A percentile compares a stretch with the other conserved stretches of the same genome.
Conservation (phyloP, 2,113 vertebrate species). For the Brachypteracias leptosomus region DNA sequence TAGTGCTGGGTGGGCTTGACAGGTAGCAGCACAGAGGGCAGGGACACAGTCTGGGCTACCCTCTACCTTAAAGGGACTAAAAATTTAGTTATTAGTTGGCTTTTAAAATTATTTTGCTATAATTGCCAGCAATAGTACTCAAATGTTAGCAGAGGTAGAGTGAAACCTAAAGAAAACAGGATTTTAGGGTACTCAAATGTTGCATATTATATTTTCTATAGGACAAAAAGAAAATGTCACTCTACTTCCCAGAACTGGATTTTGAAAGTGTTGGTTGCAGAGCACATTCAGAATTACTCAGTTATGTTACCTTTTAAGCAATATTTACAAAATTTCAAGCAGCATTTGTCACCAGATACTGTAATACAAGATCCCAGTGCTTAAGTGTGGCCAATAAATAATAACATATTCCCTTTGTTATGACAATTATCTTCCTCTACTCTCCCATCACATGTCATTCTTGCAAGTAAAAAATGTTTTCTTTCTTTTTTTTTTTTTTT, state of each 20-base stretch:
- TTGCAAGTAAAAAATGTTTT: slow-evolving; percentile 22
- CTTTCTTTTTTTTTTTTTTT: neutral
- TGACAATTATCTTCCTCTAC: slow-evolving; percentile 66
- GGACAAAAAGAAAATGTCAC: neutral
- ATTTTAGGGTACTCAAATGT: neutral
- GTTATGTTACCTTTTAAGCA: slow-evolving; percentile 31
- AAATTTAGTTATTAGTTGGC: neutral
- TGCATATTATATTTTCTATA: neutral
- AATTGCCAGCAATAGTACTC: neutral
- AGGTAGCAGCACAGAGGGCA: neutral
- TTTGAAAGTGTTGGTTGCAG: neutral
- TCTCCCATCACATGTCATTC: slow-evolving; percentile 70
- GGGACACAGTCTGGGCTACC: neutral
- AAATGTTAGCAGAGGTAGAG: neutral
- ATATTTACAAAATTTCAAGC: slow-evolving; percentile 61
- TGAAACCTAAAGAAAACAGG: neutral
- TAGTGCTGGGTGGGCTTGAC: neutral
- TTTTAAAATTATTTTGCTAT: neutral
- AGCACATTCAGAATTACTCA: neutral
- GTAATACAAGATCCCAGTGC: slow-evolving; percentile 59
- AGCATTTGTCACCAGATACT: slow-evolving; percentile 66
- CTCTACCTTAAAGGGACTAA: neutral
- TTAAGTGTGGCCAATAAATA: slow-evolving; percentile 71
- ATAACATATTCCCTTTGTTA: slow-evolving; percentile 71
- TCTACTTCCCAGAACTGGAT: neutral